Evolutionary conservation across 2,797 vertebrate species (phyloP).

Genomic region (Labeo calbasu): DNA sequence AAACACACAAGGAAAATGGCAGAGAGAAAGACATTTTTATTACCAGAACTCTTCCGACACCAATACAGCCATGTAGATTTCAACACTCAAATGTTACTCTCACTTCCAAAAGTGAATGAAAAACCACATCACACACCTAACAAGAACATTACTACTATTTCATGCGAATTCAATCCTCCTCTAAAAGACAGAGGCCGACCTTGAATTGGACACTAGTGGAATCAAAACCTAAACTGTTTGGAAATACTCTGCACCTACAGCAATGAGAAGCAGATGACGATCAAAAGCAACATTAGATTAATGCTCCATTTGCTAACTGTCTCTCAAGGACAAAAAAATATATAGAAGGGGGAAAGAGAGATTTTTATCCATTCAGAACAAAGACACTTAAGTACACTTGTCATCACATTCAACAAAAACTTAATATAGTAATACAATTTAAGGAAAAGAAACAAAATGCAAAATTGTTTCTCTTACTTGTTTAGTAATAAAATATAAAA

Average conservation of each 20-base stretch:
- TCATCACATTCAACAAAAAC: not conserved
- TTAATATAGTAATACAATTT: not conserved
- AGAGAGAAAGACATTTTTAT: not conserved
- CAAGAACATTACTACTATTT: conserved; percentile 52
- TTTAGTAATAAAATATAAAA: not conserved
- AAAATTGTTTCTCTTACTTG: not conserved
- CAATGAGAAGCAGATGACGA: conserved; percentile 82
- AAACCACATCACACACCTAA: conserved; percentile 40
- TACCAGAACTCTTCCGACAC: conserved; percentile 1
- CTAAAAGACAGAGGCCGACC: conserved; percentile 74
- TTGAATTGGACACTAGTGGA: conserved; percentile 77
- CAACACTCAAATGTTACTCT: conserved; percentile 16
- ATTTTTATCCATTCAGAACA: not conserved
- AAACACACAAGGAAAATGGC: not conserved
- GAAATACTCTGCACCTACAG: conserved; percentile 80
- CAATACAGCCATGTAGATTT: conserved; percentile 20
- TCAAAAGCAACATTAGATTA: conserved; percentile 68
- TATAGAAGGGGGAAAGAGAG: not conserved
- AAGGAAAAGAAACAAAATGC: not conserved
- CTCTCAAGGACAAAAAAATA: conserved; percentile 57
- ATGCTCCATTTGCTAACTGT: conserved; percentile 74
- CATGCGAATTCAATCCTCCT: conserved; percentile 71
- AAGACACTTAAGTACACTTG: not conserved
- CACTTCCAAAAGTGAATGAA: conserved; percentile 36
- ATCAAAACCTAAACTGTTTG: conserved; percentile 83